Evolutionary conservation across 2,888 invertebrate species (phyloP), one percentile per base, ranked within the genome.

Genomic region (Polyommatus iphigenia): DNA sequence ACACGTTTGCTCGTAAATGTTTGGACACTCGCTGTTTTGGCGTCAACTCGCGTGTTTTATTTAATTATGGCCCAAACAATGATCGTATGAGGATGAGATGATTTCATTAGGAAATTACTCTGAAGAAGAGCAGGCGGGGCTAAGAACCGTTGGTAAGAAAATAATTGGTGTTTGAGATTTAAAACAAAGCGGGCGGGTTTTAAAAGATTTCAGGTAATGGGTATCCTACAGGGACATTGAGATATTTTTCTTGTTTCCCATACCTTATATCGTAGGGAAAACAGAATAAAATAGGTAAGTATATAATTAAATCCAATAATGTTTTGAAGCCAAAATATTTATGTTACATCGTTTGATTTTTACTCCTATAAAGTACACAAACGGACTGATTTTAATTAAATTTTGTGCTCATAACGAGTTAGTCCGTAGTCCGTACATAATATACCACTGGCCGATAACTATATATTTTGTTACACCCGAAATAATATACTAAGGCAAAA

Each of bases 1-100:
- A 93, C 92, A 89, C 90, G 93, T 85, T 87, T 84, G 86, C 87
- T 84, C 79, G 82, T 87, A 91, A 90, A 88, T 89, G 86, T 91
- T 91, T 89, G 86, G 94, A 94, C 93, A 84, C 86, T 84, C 82
- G 79, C 80, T 78, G 81, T 86, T 88, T 88, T 83, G 81, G 85
- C 83, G 87, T 85, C 83, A 87, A 89, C 79, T 89, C 86, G 81
- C 76, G 83, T 85, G 88, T 80, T 80, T 78, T 82, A 83, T 84
- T 85, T 83, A 84, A 85, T 86, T 85, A 84, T 80, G 75, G 77
- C 77, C 59, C 81, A 81, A 80, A 82, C 82, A 81, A 78, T 78
- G 67, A 78, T 13, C 8, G 72, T n/a, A 72, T 72, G 41, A 41
- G 18, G 72, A 72, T 41, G 41, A 41, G 72, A 10, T 10, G 62